phyloP scores from a whole-genome alignment of 2,888 invertebrate species.

The Folsomia candida region DNA sequence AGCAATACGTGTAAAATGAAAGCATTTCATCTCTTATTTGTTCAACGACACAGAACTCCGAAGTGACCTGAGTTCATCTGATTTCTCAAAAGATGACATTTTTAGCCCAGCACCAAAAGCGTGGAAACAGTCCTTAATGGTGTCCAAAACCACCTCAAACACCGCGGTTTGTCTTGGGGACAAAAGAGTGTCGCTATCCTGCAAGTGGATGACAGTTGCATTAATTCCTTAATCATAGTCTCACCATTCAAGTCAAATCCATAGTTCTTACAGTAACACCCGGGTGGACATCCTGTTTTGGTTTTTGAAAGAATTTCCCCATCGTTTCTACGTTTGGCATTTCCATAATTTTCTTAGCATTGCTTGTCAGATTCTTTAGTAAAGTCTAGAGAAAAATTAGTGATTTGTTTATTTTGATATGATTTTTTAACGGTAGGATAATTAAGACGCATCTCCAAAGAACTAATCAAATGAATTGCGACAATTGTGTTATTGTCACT shows the following conservation, averaged over 20 bases:
- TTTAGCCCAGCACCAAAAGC: conserved; percentile 97
- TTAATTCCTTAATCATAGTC: conserved; percentile 57
- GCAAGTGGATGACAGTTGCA: too few species aligned
- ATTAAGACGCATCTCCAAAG: too few species aligned
- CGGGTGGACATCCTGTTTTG: conserved; percentile 87
- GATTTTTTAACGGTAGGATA: too few species aligned
- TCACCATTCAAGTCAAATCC: background rate
- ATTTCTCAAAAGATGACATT: conserved; percentile 96
- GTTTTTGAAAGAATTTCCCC: conserved; percentile 90
- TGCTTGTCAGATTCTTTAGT: conserved; percentile 87
- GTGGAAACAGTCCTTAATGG: conserved; percentile 98
- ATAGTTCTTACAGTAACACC: conserved; percentile 82
- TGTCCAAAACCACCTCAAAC: conserved; percentile 92
- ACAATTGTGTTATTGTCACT: too few species aligned
- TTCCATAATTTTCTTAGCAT: conserved; percentile 81
- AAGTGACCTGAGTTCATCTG: conserved; percentile 64
- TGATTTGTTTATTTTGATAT: background rate
- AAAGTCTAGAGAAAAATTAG: conserved; percentile 68
- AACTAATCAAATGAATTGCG: too few species aligned
- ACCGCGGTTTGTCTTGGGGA: conserved; percentile 98
- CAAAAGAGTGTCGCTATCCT: too few species aligned
- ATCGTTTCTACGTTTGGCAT: conserved; percentile 80
- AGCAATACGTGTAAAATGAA: too few species aligned
- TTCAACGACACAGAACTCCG: conserved; percentile 87
- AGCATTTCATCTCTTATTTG: too few species aligned